Evolutionary conservation across 2,888 invertebrate genomes (phyloP).

Genomic region (Oligia fasciuncula): DNA sequence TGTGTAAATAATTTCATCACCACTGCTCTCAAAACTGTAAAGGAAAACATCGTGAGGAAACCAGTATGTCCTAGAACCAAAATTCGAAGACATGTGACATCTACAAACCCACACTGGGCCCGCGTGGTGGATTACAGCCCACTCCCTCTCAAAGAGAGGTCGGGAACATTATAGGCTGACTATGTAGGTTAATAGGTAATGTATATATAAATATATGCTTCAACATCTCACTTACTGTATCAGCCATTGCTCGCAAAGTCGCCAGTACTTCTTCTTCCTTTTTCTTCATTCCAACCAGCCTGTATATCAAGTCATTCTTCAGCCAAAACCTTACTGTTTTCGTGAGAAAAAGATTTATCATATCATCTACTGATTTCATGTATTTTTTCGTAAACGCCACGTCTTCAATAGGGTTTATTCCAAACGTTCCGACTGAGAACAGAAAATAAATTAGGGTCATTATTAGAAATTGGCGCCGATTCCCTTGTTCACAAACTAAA

Average conservation of each 20-base stretch:
- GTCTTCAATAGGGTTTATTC: constrained; percentile 19
- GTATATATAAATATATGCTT: not conserved
- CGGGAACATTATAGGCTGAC: not conserved
- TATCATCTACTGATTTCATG: constrained; percentile 15
- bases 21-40: not conserved
- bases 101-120: not conserved
- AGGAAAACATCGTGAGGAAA: not conserved
- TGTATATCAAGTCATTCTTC: constrained; percentile 23
- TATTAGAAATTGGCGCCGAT: too few species aligned
- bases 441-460: not conserved
- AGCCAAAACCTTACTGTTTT: constrained; percentile 16
- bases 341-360: not conserved
- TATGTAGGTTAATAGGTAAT: not conserved
- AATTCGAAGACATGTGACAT: not conserved
- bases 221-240: constrained; percentile 11
- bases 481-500: too few species aligned
- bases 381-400: constrained; percentile 9
- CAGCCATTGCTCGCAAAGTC: constrained; percentile 10
- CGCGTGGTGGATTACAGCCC: not conserved
- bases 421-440: constrained; percentile 30
- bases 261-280: constrained; percentile 13
- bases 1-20: not conserved
- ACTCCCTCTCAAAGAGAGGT: not conserved
- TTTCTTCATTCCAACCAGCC: constrained; percentile 24
- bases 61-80: not conserved